phyloP scores from a whole-genome alignment of 2,888 invertebrate genomes.

The Pantelozetes paolii region DNA sequence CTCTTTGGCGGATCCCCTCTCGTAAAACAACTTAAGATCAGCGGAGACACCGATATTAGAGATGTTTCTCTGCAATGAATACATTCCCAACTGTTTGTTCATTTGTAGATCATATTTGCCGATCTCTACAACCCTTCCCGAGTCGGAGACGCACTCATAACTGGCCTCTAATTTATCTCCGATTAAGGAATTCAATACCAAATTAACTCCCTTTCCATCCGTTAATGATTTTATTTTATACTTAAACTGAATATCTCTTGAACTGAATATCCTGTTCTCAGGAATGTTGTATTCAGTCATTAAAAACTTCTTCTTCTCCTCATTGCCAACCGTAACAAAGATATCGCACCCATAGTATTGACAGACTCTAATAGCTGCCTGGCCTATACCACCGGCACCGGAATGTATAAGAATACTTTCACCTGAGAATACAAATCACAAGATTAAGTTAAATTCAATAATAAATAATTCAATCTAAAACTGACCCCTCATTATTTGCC shows the following conservation, averaged over 20 bases:
- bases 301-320: conserved; percentile 80
- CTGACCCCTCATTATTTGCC: conserved; percentile 63
- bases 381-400: conserved; percentile 92
- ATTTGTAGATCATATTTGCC: conserved; percentile 95
- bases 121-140: conserved; percentile 94
- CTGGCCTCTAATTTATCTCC: conserved; percentile 92
- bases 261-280: conserved; percentile 79
- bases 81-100: conserved; percentile 64
- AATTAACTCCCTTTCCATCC: conserved; percentile 79
- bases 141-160: conserved; percentile 78
- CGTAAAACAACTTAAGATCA: conserved; percentile 61
- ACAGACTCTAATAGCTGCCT: conserved; percentile 91
- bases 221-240: conserved; percentile 78
- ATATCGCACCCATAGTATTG: conserved; percentile 80
- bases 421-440: conserved; percentile 56
- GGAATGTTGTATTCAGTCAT: conserved; percentile 74
- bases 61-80: conserved; percentile 56
- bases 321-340: conserved; percentile 76
- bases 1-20: conserved; percentile 61
- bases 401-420: conserved; percentile 86
- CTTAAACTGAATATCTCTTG: conserved; percentile 86
- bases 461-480: neutral
- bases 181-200: conserved; percentile 93
- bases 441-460: neutral
- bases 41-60: conserved; percentile 58